Base-by-base conservation (phyloP, 2,113 vertebrate genomes). In the Labeo rohita region DNA sequence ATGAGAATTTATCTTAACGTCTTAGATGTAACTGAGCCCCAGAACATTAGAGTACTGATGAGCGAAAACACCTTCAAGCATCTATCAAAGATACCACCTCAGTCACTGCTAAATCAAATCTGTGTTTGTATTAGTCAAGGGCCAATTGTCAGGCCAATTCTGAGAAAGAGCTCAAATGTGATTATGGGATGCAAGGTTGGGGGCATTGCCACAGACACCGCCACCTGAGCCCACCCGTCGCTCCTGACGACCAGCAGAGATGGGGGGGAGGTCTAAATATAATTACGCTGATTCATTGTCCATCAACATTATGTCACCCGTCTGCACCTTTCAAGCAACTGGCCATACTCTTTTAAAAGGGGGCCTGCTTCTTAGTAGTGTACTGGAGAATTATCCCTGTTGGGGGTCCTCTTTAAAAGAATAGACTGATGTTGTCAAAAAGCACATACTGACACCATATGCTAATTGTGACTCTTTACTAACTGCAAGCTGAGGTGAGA, bases 181-280 rank as follows among this genome's bases (percentile, higher is more conserved):
- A 94, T 94, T 93, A 85, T 80, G 70, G 80, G 75, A 84, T 88
- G 83, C 81, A 83, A 75, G 90, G 89, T 80, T 84, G 73, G 88
- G 49, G 86, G 80, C 88, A 87, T 84, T 34, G 87, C 88, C 86
- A 66, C 56, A 2, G 82, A 87, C 80, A 72, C 8, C 76, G 89
- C 93, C 94, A 95, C 92, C 94, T 94, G 94, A 94, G 93, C 86
- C 91, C 91, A 65, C 56, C 83, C 70, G 83, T 89, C 87, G 86
- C 86, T 90, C 89, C 89, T 87, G 86, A 89, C 86, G 85, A 88
- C 86, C 72, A 6, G 39, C 9, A 23, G 36, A 77, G 8, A 8
- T 2, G 11, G n/a, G 45, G 16, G 43, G 63, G 52, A 23, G 16
- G 61, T 82, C 73, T 66, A 92, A 93, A 94, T 86, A 80, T 85